Evolutionary conservation across 2,888 invertebrate species (phyloP), one percentile per base, ranked within the genome.

Genomic region (Sicus ferrugineus): DNA sequence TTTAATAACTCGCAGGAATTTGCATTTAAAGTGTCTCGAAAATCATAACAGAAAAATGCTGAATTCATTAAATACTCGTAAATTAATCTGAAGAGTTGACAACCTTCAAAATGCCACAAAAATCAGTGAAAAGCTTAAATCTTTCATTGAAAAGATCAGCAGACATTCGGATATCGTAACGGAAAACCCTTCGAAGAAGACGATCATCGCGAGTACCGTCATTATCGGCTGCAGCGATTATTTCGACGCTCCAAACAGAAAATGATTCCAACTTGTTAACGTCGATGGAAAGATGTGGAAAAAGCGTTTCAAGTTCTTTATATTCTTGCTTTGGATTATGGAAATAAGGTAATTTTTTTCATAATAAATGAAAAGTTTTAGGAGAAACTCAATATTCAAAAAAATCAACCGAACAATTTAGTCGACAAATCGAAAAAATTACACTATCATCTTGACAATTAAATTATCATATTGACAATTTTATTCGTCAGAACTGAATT

Each of bases 251-350:
- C 59, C 34, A 42, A 38, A 21, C 65, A 66, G 54, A 59, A 21
- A 67, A 67, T 67, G 67, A 58, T 50, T 59, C 59, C 58, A 67
- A 19, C 48, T 46, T 31, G 58, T 48, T 48, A 46, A 30, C 34
- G 67, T 48, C 26, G 31, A 52, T 68, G 52, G 68, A 78, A 83
- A 81, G 79, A 84, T 84, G 84, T 82, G 81, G 84, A 82, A 80
- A 81, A 83, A 81, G 80, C 82, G 80, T 77, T 80, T 82, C 78
- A 82, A 83, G 76, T 79, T 82, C 76, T 80, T 84, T 76, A 83
- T 84, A 77, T 83, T 83, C 77, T 78, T 85, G 77, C 78, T 84
- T 79, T 85, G 84, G 84, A 85, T 84, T 77, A 84, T 83, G 82
- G 83, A 85, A 84, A 83, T 84, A 80, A 84, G 85, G 84, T 84